A percentile compares a stretch with the other conserved stretches of the same genome.
These are phyloP conservation scores for Nymphalis io DNA, from an alignment of 1,140 invertebrate species.

Conservation along the genomic window DNA sequence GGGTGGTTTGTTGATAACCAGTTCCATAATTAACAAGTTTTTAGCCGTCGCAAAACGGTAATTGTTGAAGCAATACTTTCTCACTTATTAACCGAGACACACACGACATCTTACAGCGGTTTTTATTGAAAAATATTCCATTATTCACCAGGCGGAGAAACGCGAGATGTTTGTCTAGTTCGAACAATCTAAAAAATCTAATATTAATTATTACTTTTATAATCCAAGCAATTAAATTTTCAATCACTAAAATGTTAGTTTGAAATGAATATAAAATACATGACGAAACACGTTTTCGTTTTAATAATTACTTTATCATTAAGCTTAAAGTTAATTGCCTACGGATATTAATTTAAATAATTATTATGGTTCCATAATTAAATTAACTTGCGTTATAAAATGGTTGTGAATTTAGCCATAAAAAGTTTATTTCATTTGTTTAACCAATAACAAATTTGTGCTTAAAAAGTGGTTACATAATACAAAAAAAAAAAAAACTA, in stretches of 20 bases:
- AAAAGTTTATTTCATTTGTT: not conserved
- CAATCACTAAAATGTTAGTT: no score
- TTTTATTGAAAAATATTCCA: slow-evolving; percentile 44
- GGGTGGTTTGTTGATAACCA: slow-evolving; percentile 41
- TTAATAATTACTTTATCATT: no score
- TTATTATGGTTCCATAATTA: no score
- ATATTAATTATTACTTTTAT: not conserved
- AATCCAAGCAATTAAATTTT: no score
- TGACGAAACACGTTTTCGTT: no score
- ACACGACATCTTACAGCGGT: slow-evolving; percentile 26
- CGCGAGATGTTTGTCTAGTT: slow-evolving; percentile 36
- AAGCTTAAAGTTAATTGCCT: no score
- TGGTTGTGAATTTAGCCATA: not conserved
- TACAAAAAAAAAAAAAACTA: not conserved
- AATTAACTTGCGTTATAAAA: no score
- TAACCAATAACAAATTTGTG: not conserved
- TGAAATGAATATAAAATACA: no score
- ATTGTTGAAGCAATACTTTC: slow-evolving; percentile 46
- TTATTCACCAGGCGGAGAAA: slow-evolving; percentile 42
- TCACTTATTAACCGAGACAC: slow-evolving; percentile 45
- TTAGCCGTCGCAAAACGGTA: slow-evolving; percentile 49
- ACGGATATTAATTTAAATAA: no score
- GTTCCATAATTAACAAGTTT: slow-evolving; percentile 55
- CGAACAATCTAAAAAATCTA: slow-evolving; percentile 1
- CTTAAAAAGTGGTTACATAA: not conserved